Evolutionary conservation across 2,888 invertebrate species (phyloP), one percentile per base, ranked within the genome.

Genomic region (Melieria omissa): DNA sequence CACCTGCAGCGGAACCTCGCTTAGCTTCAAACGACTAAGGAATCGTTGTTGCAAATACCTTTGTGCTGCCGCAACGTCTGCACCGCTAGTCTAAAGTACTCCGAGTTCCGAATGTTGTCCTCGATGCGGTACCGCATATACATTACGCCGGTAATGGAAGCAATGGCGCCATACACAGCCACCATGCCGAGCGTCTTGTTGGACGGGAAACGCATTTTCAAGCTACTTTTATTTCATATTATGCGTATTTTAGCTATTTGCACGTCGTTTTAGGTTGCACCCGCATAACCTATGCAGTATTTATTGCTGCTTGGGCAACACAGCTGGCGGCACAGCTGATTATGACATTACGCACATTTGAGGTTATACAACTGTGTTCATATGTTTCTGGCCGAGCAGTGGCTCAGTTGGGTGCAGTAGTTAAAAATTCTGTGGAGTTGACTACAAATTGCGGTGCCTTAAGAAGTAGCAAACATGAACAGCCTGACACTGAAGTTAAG

Each of bases 21-120:
- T 29, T 29, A 29, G 29, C 29, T 29, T 29, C 29, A 29, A 29
- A 29, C 9, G 5, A 8, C 16, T 14, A 7, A 55, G 6, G 6
- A 5, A 10, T 58, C 44, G 14, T n/a, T 65, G 7, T 57, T 9
- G 4, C 46, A 63, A 54, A 60, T 77, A 81, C 84, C 86, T 70
- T 75, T 82, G 58, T 86, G 84, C 16, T 81, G 79, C 0, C 90
- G 86, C 29, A 94, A 80, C 9, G 86, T 87, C 79, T 90, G 88
- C 62, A 93, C 78, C 0, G 93, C 93, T 76, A 89, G 88, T 83
- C 89, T 90, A 81, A 92, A 94, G 81, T 90, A 91, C 29, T 90
- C 90, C 3, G 89, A 88, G 70, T 87, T 81, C 77, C 89, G 88
- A 46, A 93, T 86, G 69, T 89, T 88, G 12, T 89, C 87, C 73